phyloP scores from a whole-genome alignment of 1,140 invertebrate genomes.

The Hyphantria cunea region DNA sequence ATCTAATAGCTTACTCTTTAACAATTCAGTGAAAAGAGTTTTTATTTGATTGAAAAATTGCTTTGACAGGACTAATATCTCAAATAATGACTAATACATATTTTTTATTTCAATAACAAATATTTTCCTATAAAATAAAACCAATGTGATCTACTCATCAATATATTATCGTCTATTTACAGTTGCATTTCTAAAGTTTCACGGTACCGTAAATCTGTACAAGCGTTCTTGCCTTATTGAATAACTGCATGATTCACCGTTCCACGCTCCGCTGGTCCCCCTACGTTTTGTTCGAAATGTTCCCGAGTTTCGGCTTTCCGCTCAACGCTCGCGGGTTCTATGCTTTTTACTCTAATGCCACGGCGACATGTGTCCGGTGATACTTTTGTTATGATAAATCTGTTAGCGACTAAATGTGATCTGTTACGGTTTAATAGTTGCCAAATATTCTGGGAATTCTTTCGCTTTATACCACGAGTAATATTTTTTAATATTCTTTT shows the following conservation, averaged over 20 bases:
- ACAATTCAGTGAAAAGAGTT: too few relatives aligned
- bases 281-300: constrained; percentile 46
- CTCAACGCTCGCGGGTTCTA: constrained; percentile 22
- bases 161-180: background rate
- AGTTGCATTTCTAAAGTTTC: constrained; percentile 36
- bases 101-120: too few relatives aligned
- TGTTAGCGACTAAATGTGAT: constrained; percentile 25
- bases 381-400: constrained; percentile 36
- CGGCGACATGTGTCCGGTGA: constrained; percentile 48
- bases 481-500: background rate
- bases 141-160: too few relatives aligned
- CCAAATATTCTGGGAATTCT: background rate
- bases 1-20: too few relatives aligned
- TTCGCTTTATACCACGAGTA: background rate
- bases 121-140: too few relatives aligned
- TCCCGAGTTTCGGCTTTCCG: constrained; percentile 30
- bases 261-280: constrained; percentile 55
- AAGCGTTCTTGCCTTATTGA: constrained; percentile 63
- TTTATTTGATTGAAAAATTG: too few relatives aligned
- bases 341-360: constrained; percentile 44
- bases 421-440: constrained; percentile 20
- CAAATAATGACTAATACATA: too few relatives aligned
- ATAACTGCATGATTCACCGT: constrained; percentile 70
- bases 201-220: constrained; percentile 59
- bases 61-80: too few relatives aligned